Evolutionary conservation across 2,113 vertebrate genomes (phyloP).

Genomic region (Martes martes): DNA sequence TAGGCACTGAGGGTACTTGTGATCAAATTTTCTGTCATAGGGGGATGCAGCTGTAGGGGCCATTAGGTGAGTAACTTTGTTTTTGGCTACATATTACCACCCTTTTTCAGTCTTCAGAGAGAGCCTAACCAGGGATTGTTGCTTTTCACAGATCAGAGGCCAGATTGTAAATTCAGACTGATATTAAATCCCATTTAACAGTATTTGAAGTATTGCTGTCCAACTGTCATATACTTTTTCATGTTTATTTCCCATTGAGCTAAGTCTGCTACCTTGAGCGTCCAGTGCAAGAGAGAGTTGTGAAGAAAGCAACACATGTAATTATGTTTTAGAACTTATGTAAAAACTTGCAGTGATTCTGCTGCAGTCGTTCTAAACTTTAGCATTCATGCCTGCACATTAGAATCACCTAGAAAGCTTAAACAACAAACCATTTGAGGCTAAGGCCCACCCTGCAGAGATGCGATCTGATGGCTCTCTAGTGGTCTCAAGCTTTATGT

Average conservation of each 20-base stretch:
- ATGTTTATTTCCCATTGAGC: neutral
- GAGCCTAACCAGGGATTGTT: neutral
- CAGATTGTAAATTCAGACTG: neutral
- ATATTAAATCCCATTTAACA: neutral
- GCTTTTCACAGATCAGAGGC: neutral
- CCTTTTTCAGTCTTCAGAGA: neutral
- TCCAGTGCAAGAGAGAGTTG: neutral
- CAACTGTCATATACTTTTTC: neutral
- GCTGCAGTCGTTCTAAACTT: neutral
- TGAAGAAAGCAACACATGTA: neutral
- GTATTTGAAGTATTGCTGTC: neutral
- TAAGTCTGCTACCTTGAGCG: neutral
- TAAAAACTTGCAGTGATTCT: neutral
- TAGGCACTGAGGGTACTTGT: neutral
- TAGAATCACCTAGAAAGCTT: constrained; percentile 12
- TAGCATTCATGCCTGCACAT: neutral
- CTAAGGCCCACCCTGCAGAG: neutral
- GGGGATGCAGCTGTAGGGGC: neutral
- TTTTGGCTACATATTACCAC: neutral
- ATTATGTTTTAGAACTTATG: constrained; percentile 18
- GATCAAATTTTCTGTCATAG: neutral
- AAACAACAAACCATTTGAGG: neutral
- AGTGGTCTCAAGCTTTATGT: neutral
- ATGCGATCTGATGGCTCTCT: neutral
- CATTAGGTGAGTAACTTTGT: neutral